These are phyloP conservation scores for Anolis apletophallus DNA, from an alignment of 2,797 vertebrate species.

Conservation along the genomic window DNA sequence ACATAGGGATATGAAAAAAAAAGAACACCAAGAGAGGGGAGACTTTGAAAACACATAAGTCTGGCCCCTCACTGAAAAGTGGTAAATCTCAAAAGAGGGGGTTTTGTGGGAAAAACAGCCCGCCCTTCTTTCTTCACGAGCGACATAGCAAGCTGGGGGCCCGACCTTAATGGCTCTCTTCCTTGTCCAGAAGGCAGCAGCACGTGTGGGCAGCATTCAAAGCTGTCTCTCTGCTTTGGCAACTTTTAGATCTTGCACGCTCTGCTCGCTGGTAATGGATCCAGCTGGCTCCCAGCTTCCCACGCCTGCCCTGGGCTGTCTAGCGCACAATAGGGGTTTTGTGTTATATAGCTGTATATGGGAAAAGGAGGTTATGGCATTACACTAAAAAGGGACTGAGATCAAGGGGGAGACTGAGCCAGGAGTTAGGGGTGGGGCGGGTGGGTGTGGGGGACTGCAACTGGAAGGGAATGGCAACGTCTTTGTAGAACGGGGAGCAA, in stretches of 20 bases:
- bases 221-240: slow-evolving; percentile 28
- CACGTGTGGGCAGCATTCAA: slow-evolving; percentile 27
- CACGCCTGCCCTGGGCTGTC: slow-evolving; percentile 44
- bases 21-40: neutral
- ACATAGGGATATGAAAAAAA: neutral
- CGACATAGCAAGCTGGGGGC: neutral
- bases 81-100: neutral
- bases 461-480: slow-evolving; percentile 19
- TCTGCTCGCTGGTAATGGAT: slow-evolving; percentile 37
- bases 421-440: neutral
- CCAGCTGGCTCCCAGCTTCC: slow-evolving; percentile 40
- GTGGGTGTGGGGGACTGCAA: neutral
- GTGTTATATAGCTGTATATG: slow-evolving; percentile 26
- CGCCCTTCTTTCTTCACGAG: neutral
- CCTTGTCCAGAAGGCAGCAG: neutral
- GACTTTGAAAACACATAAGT: neutral
- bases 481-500: neutral
- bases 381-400: slow-evolving; percentile 23
- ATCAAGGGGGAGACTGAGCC: slow-evolving; percentile 21
- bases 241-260: slow-evolving; percentile 25
- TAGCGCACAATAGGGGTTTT: slow-evolving; percentile 40
- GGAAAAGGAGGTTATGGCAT: neutral
- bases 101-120: neutral
- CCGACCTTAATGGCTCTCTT: neutral
- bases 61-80: neutral